Evolutionary conservation across 2,888 invertebrate genomes (phyloP).

Genomic region (Limulus polyphemus): DNA sequence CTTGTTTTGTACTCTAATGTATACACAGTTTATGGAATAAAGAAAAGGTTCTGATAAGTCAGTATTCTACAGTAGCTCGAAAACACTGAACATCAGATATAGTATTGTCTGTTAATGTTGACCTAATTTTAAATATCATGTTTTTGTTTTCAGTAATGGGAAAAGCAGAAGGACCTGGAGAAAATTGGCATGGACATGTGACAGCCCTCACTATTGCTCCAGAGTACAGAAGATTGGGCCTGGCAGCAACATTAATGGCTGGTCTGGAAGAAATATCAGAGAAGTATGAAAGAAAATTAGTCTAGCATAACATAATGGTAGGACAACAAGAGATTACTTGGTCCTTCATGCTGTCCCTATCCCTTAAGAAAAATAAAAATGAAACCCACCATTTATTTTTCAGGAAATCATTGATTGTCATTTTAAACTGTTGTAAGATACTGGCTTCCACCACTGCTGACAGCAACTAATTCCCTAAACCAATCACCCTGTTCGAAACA

Average conservation of each 20-base stretch:
- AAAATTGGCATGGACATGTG: constrained; percentile 99
- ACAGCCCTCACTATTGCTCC: constrained; percentile 95
- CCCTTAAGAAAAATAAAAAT: no score
- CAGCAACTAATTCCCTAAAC: no score
- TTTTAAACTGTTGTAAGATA: no score
- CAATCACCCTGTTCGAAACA: no score
- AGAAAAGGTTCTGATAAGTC: background rate
- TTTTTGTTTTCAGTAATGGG: constrained; percentile 71
- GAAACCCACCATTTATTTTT: constrained; percentile 15
- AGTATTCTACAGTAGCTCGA: background rate
- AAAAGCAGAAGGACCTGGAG: constrained; percentile 89
- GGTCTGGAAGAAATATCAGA: constrained; percentile 92
- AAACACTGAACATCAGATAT: background rate
- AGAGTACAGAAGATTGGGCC: constrained; percentile 76
- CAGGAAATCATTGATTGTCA: no score
- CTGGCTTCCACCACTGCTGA: no score
- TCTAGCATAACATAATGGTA: background rate
- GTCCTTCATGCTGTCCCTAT: no score
- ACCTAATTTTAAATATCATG: background rate
- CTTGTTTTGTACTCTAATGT: no score
- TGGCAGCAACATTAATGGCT: constrained; percentile 87
- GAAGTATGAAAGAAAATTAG: constrained; percentile 41
- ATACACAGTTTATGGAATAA: no score
- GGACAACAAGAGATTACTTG: no score
- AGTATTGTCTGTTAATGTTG: background rate